Conservation (phyloP, 2,888 invertebrate genomes). For the Noctua fimbriata region DNA sequence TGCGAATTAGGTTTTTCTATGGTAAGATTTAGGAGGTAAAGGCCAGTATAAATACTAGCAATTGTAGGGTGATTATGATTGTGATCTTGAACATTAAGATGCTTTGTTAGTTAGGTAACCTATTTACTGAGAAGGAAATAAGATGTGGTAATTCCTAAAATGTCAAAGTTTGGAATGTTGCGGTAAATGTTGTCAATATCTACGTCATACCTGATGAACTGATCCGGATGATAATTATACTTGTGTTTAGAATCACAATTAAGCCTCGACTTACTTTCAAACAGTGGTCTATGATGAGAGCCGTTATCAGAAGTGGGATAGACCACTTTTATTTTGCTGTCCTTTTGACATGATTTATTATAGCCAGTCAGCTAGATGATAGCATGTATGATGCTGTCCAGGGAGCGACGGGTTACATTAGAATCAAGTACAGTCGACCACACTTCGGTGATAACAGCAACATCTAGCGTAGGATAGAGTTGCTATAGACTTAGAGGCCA, state of each 20-base stretch:
- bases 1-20: constrained; percentile 23
- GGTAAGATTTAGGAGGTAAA: constrained; percentile 14
- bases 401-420: not conserved
- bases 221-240: not conserved
- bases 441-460: not conserved
- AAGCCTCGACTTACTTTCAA: not conserved
- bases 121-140: constrained; percentile 12
- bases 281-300: not conserved
- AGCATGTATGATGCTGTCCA: not conserved
- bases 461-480: not conserved
- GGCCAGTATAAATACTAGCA: not conserved
- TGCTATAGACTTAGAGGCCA: not conserved
- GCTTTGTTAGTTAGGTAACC: not conserved
- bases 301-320: not conserved
- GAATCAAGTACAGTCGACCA: not conserved
- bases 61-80: not conserved
- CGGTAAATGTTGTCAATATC: not conserved
- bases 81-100: not conserved
- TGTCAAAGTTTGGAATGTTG: not conserved
- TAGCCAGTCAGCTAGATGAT: not conserved
- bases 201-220: not conserved
- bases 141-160: not conserved
- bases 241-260: not conserved
- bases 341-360: not conserved
- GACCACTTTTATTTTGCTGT: not conserved